Evolutionary conservation across 1,140 invertebrate species (phyloP).

Genomic region (Halotydeus destructor): DNA sequence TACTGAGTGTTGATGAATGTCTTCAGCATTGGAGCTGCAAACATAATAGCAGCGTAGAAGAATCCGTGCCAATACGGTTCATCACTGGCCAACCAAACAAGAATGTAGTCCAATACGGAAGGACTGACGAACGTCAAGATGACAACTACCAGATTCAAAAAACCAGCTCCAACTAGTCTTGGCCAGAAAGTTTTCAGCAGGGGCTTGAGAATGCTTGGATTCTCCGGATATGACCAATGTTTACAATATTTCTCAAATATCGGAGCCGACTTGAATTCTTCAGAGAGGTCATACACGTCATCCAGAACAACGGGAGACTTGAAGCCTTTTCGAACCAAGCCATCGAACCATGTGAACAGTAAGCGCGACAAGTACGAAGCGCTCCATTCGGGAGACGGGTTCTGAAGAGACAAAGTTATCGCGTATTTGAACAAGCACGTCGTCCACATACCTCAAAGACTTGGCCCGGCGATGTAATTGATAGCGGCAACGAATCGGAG

Average conservation of each 20-base stretch:
- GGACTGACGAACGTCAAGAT: conserved; percentile 67
- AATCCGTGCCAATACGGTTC: conserved; percentile 12
- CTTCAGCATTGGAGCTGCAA: conserved; percentile 6
- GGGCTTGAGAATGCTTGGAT: conserved; percentile 24
- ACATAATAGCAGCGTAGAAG: conserved; percentile 7
- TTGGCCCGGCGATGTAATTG: no score
- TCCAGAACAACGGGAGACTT: conserved; percentile 49
- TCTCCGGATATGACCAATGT: no score
- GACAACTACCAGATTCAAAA: conserved; percentile 58
- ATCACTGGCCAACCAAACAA: conserved; percentile 14
- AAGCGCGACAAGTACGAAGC: conserved; percentile 73
- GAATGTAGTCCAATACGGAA: conserved; percentile 25
- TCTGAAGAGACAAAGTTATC: no score
- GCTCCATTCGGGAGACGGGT: conserved; percentile 42
- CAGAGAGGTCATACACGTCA: conserved; percentile 76
- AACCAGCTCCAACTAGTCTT: conserved; percentile 52
- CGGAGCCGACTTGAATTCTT: background rate
- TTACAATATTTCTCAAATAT: no score
- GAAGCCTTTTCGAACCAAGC: conserved; percentile 57
- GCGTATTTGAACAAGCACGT: no score
- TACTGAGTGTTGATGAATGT: conserved; percentile 10
- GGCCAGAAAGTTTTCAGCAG: conserved; percentile 37
- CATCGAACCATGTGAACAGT: conserved; percentile 79
- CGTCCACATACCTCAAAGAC: no score
- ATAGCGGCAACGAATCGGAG: no score